Evolutionary conservation across 2,888 invertebrate genomes (phyloP).

Genomic region (Globia sparganii): DNA sequence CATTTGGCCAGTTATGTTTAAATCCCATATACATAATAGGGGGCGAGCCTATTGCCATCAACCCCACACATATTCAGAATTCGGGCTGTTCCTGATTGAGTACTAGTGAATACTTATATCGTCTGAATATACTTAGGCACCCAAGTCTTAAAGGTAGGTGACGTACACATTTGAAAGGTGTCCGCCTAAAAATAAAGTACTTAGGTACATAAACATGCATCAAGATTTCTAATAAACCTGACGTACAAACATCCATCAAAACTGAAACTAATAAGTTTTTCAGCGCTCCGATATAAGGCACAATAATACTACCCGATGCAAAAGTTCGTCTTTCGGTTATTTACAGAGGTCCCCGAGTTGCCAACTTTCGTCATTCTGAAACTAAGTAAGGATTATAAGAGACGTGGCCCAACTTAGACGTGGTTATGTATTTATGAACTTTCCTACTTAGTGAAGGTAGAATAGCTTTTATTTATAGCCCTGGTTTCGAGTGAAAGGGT

Average conservation of each 20-base stretch:
- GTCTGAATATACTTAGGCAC: too few species aligned
- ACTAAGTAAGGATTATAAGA: conserved; percentile 56
- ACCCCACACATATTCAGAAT: too few species aligned
- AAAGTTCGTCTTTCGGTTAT: conserved; percentile 55
- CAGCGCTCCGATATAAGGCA: conserved; percentile 19
- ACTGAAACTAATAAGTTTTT: conserved; percentile 32
- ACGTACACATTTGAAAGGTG: neutral
- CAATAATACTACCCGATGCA: conserved; percentile 43
- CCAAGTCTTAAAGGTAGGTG: too few species aligned
- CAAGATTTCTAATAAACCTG: conserved; percentile 3
- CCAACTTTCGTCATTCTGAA: conserved; percentile 58
- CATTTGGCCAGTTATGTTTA: too few species aligned
- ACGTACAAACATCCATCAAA: conserved; percentile 18
- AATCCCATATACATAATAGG: too few species aligned
- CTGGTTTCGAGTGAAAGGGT: conserved; percentile 12
- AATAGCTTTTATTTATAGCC: conserved; percentile 50
- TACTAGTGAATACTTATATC: too few species aligned
- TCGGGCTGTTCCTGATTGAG: too few species aligned
- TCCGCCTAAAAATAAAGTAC: neutral
- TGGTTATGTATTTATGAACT: conserved; percentile 53
- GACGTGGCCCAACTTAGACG: conserved; percentile 44
- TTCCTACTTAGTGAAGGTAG: conserved; percentile 54
- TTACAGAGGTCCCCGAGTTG: conserved; percentile 40
- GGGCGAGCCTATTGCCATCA: too few species aligned
- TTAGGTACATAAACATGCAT: neutral